Evolutionary conservation across 2,797 vertebrate genomes (phyloP).

Genomic region (Carapus acus): DNA sequence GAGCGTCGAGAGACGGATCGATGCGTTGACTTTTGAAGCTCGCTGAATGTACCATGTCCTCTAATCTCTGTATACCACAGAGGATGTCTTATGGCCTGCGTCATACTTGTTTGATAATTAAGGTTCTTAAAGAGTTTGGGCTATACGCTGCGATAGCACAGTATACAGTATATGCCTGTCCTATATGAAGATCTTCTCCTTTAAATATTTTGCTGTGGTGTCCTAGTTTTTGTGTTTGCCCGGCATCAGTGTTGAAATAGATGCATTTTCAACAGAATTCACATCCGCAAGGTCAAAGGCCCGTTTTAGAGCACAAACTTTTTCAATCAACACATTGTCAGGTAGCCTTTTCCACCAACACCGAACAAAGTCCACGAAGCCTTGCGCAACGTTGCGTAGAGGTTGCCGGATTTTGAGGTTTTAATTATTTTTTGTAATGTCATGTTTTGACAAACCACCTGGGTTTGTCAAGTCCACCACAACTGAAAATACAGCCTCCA

Average conservation of each 20-base stretch:
- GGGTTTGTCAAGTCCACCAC: conserved; percentile 51
- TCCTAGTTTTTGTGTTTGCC: conserved; percentile 22
- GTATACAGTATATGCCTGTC: too few species aligned
- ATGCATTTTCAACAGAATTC: conserved; percentile 25
- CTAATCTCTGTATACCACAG: too few species aligned
- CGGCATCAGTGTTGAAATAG: conserved; percentile 35
- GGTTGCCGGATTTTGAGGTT: conserved; percentile 58
- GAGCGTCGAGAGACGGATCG: too few species aligned
- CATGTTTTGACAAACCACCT: conserved; percentile 34
- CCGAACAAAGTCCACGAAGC: conserved; percentile 49
- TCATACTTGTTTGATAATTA: too few species aligned
- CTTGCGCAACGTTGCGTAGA: conserved; percentile 57
- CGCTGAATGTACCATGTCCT: too few species aligned
- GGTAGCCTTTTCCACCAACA: conserved; percentile 23
- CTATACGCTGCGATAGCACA: too few species aligned
- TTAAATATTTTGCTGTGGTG: conserved; percentile 18
- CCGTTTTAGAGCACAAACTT: conserved; percentile 46
- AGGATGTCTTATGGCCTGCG: too few species aligned
- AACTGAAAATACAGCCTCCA: too few species aligned
- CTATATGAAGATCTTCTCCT: conserved; percentile 34
- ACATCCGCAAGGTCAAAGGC: conserved; percentile 49
- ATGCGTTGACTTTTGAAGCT: too few species aligned
- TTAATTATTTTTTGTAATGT: conserved; percentile 49
- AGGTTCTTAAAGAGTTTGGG: too few species aligned
- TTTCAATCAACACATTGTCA: conserved; percentile 25